phyloP scores from a whole-genome alignment of 2,888 invertebrate species.

The Pterostichus madidus region DNA sequence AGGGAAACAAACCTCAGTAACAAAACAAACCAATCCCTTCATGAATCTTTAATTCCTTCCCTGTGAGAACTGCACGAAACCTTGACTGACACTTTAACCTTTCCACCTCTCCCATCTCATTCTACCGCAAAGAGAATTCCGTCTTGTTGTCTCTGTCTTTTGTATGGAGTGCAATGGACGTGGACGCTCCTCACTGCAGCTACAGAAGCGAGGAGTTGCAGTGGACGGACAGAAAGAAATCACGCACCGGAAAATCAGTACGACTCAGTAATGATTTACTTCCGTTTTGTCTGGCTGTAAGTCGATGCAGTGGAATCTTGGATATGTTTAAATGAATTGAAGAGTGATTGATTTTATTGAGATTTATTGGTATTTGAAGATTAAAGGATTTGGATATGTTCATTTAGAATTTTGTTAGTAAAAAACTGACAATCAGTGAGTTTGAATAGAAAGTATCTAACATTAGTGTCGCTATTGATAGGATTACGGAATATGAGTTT shows the following conservation, averaged over 20 bases:
- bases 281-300: constrained; percentile 70
- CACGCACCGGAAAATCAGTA: constrained; percentile 76
- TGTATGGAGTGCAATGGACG: constrained; percentile 4
- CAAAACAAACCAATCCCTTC: neutral
- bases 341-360: neutral
- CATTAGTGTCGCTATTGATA: too few relatives aligned
- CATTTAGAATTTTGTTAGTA: too few relatives aligned
- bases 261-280: constrained; percentile 74
- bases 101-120: neutral
- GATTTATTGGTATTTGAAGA: neutral
- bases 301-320: neutral
- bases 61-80: neutral
- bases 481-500: too few relatives aligned
- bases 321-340: constrained; percentile 6
- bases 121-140: neutral
- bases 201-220: constrained; percentile 65
- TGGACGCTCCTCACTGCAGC: neutral
- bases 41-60: constrained; percentile 24
- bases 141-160: neutral
- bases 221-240: constrained; percentile 72
- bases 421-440: too few relatives aligned
- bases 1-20: too few relatives aligned
- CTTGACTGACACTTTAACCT: constrained; percentile 38
- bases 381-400: too few relatives aligned
- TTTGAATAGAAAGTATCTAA: too few relatives aligned